phyloP scores from a whole-genome alignment of 2,888 invertebrate genomes.

The Chrysolina haemoptera region DNA sequence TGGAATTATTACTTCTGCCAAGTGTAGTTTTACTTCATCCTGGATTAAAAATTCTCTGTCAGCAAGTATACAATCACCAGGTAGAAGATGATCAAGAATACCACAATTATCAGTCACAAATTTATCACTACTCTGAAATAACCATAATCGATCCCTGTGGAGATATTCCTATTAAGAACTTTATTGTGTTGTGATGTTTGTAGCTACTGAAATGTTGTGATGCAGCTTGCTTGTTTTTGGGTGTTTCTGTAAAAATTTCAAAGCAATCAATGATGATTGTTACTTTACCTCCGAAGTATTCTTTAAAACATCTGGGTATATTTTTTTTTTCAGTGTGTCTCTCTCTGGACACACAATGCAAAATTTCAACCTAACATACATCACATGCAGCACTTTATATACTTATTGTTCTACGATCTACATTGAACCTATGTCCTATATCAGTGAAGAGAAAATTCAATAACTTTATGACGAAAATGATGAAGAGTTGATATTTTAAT shows the following conservation, averaged over 20 bases:
- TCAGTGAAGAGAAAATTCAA: no score
- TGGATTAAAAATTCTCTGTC: slow-evolving; percentile 34
- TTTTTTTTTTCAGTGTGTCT: slow-evolving; percentile 29
- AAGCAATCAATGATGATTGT: slow-evolving; percentile 48
- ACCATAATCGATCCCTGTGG: slow-evolving; percentile 36
- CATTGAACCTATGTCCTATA: no score
- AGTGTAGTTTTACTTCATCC: slow-evolving; percentile 16
- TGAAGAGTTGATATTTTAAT: slow-evolving; percentile 21
- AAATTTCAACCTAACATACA: slow-evolving; percentile 31
- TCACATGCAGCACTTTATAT: neutral
- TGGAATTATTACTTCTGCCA: slow-evolving; percentile 27
- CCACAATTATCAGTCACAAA: slow-evolving; percentile 24
- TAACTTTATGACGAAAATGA: neutral
- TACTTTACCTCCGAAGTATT: slow-evolving; percentile 38
- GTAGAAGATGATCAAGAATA: slow-evolving; percentile 25
- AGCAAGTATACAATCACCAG: slow-evolving; percentile 32
- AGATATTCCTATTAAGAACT: no score
- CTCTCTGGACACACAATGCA: slow-evolving; percentile 48
- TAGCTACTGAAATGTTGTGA: slow-evolving; percentile 46
- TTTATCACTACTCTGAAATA: slow-evolving; percentile 37
- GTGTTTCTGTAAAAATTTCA: slow-evolving; percentile 47
- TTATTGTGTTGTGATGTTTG: slow-evolving; percentile 47
- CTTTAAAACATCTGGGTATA: slow-evolving; percentile 46
- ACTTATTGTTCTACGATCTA: neutral
- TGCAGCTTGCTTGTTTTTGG: slow-evolving; percentile 23